Percentiles rank a stretch among this genome's conserved stretches.
Evolutionary conservation across 2,113 vertebrate genomes (phyloP).

Genomic region (Cyphomyrus discorhynchus): DNA sequence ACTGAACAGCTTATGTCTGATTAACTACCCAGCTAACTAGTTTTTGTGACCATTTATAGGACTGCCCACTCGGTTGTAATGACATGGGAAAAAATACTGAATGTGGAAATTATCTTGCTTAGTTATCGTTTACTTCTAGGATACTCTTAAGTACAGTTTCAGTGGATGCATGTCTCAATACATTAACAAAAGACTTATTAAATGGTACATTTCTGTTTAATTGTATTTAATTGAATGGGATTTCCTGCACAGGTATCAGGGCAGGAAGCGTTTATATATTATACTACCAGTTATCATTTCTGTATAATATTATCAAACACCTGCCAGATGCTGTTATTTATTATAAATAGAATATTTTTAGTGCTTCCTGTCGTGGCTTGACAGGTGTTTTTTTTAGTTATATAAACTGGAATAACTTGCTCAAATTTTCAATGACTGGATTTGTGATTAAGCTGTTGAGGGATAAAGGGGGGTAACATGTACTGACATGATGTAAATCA

Average conservation of each 20-base stretch:
- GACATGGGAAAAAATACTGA: neutral
- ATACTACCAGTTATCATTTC: neutral
- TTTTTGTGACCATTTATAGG: neutral
- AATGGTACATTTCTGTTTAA: neutral
- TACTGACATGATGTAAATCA: neutral
- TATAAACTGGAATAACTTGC: neutral
- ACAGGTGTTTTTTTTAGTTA: neutral
- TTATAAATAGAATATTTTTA: neutral
- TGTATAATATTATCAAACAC: neutral
- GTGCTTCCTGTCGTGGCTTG: neutral
- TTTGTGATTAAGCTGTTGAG: neutral
- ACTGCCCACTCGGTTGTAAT: neutral
- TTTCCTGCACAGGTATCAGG: neutral
- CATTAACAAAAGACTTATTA: neutral
- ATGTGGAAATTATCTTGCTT: neutral
- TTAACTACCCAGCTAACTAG: neutral
- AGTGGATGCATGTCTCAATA: neutral
- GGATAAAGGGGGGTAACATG: neutral
- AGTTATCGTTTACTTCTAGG: neutral
- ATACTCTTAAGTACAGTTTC: neutral
- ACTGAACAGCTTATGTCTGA: neutral
- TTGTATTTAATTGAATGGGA: neutral
- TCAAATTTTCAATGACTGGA: neutral
- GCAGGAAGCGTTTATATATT: neutral
- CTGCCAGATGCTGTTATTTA: neutral